Evolutionary conservation across 2,797 vertebrate genomes (phyloP).

Genomic region (Anguilla megastoma): DNA sequence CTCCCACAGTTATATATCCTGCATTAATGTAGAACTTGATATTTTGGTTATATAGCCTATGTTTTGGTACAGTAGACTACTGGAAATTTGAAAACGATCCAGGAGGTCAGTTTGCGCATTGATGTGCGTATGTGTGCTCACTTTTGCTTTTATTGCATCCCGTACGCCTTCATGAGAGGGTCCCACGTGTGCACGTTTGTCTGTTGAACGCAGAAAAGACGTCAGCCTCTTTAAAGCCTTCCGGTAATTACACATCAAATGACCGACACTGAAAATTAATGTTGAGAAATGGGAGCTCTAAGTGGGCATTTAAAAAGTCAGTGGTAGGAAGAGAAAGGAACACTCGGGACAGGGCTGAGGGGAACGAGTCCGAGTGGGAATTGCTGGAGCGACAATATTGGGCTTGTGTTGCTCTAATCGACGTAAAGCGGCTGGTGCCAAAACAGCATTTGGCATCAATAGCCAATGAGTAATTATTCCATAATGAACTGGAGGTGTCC

Average conservation of each 20-base stretch:
- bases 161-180: conserved; percentile 34
- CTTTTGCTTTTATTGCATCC: conserved; percentile 16
- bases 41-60: background rate
- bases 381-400: conserved; percentile 77
- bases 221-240: conserved; percentile 55
- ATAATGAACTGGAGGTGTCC: conserved; percentile 79
- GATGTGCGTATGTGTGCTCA: background rate
- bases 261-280: conserved; percentile 59
- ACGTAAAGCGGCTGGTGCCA: conserved; percentile 81
- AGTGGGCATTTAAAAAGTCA: conserved; percentile 59
- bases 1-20: background rate
- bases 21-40: background rate
- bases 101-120: background rate
- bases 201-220: conserved; percentile 40
- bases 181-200: background rate
- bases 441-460: conserved; percentile 88
- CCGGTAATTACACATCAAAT: conserved; percentile 63
- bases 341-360: conserved; percentile 52
- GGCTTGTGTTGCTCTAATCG: conserved; percentile 84
- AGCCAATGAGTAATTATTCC: conserved; percentile 81
- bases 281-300: conserved; percentile 53
- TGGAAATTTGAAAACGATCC: background rate
- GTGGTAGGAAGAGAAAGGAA: conserved; percentile 57
- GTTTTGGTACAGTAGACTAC: background rate
- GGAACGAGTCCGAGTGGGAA: conserved; percentile 71